Conservation (phyloP, 2,113 vertebrate genomes). For the Rhynchopsitta pachyrhyncha region DNA sequence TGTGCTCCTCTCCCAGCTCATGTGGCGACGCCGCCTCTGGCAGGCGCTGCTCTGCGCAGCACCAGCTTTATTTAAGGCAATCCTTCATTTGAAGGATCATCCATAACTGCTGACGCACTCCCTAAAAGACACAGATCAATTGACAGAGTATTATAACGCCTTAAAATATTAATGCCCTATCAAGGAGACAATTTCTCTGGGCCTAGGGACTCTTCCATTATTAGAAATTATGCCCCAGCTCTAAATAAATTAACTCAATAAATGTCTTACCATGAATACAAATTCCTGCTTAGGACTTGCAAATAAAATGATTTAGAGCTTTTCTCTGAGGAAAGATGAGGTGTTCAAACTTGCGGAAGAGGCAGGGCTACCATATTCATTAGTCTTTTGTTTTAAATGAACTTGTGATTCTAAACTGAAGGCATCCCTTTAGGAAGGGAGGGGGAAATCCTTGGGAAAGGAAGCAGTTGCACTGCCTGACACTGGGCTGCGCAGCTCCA, state of each 20-base stretch:
- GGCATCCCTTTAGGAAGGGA: neutral
- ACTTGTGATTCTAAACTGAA: neutral
- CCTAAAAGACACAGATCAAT: slow-evolving; percentile 38
- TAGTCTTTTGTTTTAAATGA: slow-evolving; percentile 17
- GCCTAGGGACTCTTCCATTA: slow-evolving; percentile 50
- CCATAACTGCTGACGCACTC: slow-evolving; percentile 26
- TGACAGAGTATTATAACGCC: slow-evolving; percentile 34
- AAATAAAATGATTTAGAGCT: slow-evolving; percentile 65
- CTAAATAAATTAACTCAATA: slow-evolving; percentile 70
- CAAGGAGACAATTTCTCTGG: slow-evolving; percentile 44
- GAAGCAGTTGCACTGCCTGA: neutral
- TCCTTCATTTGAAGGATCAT: neutral
- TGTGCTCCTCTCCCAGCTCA: accelerated
- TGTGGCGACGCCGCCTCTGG: accelerated
- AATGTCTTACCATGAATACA: slow-evolving; percentile 62
- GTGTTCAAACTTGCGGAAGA: slow-evolving; percentile 52
- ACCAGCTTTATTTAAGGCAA: neutral
- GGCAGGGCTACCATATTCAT: neutral
- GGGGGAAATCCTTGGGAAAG: neutral
- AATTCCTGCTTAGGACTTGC: slow-evolving; percentile 60
- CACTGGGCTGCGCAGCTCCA: accelerated
- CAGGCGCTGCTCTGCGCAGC: neutral
- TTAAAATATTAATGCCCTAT: slow-evolving; percentile 64
- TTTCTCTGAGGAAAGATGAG: slow-evolving; percentile 44
- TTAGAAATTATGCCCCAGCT: slow-evolving; percentile 58